Evolutionary conservation across 2,113 vertebrate genomes (phyloP).

Genomic region (Osmerus eperlanus): DNA sequence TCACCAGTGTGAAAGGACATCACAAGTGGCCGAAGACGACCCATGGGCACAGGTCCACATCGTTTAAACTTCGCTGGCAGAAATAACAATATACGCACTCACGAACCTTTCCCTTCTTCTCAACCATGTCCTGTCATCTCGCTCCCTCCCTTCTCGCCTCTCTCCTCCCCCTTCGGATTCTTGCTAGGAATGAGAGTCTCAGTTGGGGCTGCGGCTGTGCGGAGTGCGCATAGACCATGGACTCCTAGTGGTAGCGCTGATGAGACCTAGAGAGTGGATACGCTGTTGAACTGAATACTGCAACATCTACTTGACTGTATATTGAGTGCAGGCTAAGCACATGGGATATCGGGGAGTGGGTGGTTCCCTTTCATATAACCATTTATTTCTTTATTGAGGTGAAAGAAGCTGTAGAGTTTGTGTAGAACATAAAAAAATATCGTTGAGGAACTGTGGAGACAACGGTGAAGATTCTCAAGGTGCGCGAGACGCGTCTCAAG

Average conservation of each 20-base stretch:
- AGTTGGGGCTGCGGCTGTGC: conserved; percentile 60
- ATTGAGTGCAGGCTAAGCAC: conserved; percentile 38
- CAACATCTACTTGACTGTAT: conserved; percentile 47
- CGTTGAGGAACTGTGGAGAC: conserved; percentile 31
- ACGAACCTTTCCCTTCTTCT: conserved; percentile 14
- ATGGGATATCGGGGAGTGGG: conserved; percentile 40
- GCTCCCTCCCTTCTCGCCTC: conserved; percentile 11
- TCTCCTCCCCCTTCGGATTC: conserved; percentile 44
- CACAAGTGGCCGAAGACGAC: too few species aligned
- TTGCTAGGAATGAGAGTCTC: conserved; percentile 41
- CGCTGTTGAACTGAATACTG: conserved; percentile 57
- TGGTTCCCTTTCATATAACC: conserved; percentile 28
- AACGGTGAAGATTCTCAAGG: conserved; percentile 47
- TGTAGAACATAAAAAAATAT: conserved; percentile 18
- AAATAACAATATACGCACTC: conserved; percentile 14
- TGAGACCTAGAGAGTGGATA: conserved; percentile 31
- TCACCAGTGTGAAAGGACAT: too few species aligned
- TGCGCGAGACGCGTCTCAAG: conserved; percentile 49
- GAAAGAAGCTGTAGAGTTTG: conserved; percentile 34
- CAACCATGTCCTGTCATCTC: conserved; percentile 10
- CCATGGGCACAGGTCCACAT: conserved; percentile 8
- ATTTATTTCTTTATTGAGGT: conserved; percentile 35
- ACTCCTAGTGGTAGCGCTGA: conserved; percentile 63
- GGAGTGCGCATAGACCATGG: conserved; percentile 61
- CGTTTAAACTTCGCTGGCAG: conserved; percentile 16